These are phyloP conservation scores for Triops cancriformis DNA, from an alignment of 1,140 invertebrate genomes.

Conservation along the genomic window DNA sequence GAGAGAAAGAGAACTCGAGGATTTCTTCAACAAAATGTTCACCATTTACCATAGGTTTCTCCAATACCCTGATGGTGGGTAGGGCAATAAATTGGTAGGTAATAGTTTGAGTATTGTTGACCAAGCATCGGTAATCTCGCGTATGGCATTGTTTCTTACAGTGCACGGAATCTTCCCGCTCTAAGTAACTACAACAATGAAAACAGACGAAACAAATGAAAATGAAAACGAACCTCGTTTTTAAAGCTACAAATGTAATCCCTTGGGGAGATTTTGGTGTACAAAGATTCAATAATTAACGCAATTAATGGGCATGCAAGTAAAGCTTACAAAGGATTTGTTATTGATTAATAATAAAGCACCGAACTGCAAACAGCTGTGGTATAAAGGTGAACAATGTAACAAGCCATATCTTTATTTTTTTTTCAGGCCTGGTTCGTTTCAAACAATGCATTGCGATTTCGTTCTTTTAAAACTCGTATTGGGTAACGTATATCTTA, in stretches of 20 bases:
- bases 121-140: constrained; percentile 35
- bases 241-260: constrained; percentile 14
- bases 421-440: neutral
- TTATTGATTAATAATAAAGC: neutral
- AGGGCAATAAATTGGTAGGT: constrained; percentile 37
- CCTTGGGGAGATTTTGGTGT: constrained; percentile 18
- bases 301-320: neutral
- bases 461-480: constrained; percentile 54
- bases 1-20: constrained; percentile 19
- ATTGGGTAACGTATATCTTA: constrained; percentile 73
- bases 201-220: neutral
- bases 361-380: neutral
- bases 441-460: neutral
- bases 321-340: neutral
- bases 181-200: constrained; percentile 23
- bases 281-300: constrained; percentile 16
- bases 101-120: constrained; percentile 39
- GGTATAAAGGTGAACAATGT: neutral
- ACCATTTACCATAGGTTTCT: constrained; percentile 26
- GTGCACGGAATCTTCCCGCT: constrained; percentile 33
- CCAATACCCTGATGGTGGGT: constrained; percentile 22
- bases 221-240: too few species aligned
- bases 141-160: constrained; percentile 35
- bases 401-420: constrained; percentile 9
- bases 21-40: neutral